These are phyloP conservation scores for Eulithis testata DNA, from an alignment of 2,888 invertebrate species.

Conservation along the genomic window DNA sequence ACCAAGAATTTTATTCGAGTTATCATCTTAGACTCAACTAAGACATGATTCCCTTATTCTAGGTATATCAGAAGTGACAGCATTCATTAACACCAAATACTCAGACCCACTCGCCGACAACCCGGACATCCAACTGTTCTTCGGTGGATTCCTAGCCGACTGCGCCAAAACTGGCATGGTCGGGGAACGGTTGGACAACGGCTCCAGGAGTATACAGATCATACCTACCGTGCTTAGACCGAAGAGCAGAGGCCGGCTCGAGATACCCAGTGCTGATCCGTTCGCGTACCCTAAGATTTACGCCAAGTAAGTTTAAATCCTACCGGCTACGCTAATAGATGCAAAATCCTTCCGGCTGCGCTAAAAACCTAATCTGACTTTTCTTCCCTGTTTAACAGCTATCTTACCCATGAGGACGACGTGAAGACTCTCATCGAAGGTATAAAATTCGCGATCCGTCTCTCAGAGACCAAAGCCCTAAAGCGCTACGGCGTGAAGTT, in stretches of 20 bases:
- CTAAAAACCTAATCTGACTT: background rate
- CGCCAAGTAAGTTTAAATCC: conserved; percentile 86
- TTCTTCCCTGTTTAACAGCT: conserved; percentile 62
- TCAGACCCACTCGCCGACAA: conserved; percentile 89
- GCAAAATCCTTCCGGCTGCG: background rate
- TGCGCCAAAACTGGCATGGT: conserved; percentile 95
- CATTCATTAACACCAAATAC: conserved; percentile 91
- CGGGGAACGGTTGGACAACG: conserved; percentile 89
- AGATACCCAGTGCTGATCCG: conserved; percentile 91
- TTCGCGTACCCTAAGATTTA: conserved; percentile 92
- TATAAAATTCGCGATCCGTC: conserved; percentile 89
- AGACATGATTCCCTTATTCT: background rate
- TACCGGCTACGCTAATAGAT: background rate
- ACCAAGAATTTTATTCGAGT: no score
- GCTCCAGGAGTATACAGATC: conserved; percentile 87
- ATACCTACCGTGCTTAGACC: conserved; percentile 94
- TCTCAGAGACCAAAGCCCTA: conserved; percentile 87
- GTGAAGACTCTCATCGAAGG: conserved; percentile 92
- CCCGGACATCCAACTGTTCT: conserved; percentile 94
- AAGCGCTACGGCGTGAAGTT: conserved; percentile 88
- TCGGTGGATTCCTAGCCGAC: conserved; percentile 93
- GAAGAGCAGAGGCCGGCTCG: conserved; percentile 91
- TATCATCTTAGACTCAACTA: no score
- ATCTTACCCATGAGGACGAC: conserved; percentile 91
- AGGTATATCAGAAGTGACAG: conserved; percentile 94